Evolutionary conservation across 35 echinoderm and acorn worm genomes (phyloP).

Genomic region (Strongylocentrotus purpuratus): DNA sequence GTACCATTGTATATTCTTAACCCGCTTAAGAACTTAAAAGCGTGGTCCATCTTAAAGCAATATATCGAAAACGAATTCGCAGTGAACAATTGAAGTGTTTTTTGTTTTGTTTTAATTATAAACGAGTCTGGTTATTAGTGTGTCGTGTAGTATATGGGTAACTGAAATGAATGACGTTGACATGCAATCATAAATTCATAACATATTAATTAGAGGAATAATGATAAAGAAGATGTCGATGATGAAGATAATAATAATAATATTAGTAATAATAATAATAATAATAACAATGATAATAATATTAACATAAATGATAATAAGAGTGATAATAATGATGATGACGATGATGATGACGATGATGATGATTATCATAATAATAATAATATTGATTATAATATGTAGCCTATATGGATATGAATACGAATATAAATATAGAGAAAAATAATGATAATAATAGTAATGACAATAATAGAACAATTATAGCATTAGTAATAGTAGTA

Average conservation of each 20-base stretch:
- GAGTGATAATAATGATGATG: neutral
- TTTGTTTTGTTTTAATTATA: neutral
- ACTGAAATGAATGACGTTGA: too few relatives aligned
- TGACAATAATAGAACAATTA: too few relatives aligned
- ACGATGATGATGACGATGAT: neutral
- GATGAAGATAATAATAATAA: slow-evolving; percentile 33
- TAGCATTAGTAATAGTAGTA: too few relatives aligned
- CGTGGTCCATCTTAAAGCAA: neutral
- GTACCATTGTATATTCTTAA: neutral
- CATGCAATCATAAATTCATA: neutral
- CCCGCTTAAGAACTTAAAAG: neutral
- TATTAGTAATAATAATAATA: slow-evolving; percentile 22
- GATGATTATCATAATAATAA: neutral
- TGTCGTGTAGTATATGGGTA: too few relatives aligned
- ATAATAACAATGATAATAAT: slow-evolving; percentile 17
- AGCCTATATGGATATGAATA: too few relatives aligned
- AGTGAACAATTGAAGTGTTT: neutral
- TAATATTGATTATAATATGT: neutral
- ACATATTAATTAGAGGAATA: neutral
- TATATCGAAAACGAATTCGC: slow-evolving; percentile 49
- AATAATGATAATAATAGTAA: too few relatives aligned
- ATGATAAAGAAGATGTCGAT: neutral
- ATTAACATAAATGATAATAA: neutral
- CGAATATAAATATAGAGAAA: too few relatives aligned
- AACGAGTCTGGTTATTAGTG: neutral